Base-by-base conservation (phyloP, 2,888 invertebrate species). In the Tenthredo distinguenda region DNA sequence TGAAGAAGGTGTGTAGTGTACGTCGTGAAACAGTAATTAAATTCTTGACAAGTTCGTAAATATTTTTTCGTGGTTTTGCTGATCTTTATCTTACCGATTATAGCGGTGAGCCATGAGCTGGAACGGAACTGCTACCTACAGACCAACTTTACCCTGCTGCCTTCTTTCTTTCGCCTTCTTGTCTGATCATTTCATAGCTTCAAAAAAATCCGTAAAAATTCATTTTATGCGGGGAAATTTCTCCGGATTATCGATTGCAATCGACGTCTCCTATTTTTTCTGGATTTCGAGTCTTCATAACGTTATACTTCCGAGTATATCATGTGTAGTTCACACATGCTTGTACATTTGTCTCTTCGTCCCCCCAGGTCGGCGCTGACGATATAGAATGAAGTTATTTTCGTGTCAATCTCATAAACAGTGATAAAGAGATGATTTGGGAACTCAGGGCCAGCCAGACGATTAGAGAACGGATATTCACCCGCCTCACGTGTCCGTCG, bases 1-100 rank as follows among this genome's bases (percentile, higher is more conserved):
- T 43, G 10, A 74, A 9, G 55, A 55, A 43, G 40, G 74, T 74
- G 68, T 68, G 34, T 68, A 68, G n/a, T 40, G 10, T 21, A 74
- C 43, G 9, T 43, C 43, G 43, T 21, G 74, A 74, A 74, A 74
- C 21, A 1, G 43, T 74, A 40, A 74, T 74, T 26, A 40, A 74
- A 74, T 74, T 74, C 47, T 74, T 26, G 74, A 74, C 74, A 74
- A 72, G 43, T 74, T 74, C 21, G 43, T 74, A 74, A 74, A 74
- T 43, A 74, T 43, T 40, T 74, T 43, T 26, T 26, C 2, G 6
- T 18, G 12, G 43, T 40, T 40, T 43, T 74, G 74, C 47, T 74
- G 12, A 74, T 47, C 43, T 74, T 74, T 12, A 74, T 21, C 26
- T 74, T 26, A 34, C 62, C 62, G 26, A 12, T 62, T 62, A 62